Conservation (phyloP, 2,113 vertebrate species). For the Nasalis larvatus region DNA sequence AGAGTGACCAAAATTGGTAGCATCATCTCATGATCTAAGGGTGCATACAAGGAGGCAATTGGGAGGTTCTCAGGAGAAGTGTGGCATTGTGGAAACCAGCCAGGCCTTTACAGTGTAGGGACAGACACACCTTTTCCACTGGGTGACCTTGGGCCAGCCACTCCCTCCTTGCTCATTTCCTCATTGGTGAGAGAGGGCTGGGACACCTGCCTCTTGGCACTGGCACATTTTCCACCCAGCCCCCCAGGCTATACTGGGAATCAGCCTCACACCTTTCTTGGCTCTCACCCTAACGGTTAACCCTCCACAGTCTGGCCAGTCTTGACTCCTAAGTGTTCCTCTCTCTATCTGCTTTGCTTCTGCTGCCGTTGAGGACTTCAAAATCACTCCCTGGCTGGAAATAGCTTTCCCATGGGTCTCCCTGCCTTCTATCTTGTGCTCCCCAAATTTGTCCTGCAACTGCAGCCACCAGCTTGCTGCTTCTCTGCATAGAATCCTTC, state of each 20-base stretch:
- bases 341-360: neutral
- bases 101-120: neutral
- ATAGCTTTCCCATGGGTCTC: neutral
- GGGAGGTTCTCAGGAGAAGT: neutral
- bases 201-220: neutral
- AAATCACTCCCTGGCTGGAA: neutral
- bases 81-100: neutral
- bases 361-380: neutral
- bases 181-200: neutral
- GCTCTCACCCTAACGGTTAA: neutral
- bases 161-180: neutral
- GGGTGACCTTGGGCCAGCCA: neutral
- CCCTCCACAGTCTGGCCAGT: neutral
- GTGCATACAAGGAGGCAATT: fast-evolving
- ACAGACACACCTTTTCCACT: neutral
- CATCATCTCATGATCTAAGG: neutral
- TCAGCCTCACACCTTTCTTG: fast-evolving
- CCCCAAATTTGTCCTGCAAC: neutral
- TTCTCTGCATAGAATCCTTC: neutral
- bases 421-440: neutral
- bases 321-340: neutral
- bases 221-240: fast-evolving
- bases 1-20: neutral
- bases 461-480: neutral
- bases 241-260: neutral